Evolutionary conservation across 2,888 invertebrate species (phyloP).

Genomic region (Dicranocentrus wangi): DNA sequence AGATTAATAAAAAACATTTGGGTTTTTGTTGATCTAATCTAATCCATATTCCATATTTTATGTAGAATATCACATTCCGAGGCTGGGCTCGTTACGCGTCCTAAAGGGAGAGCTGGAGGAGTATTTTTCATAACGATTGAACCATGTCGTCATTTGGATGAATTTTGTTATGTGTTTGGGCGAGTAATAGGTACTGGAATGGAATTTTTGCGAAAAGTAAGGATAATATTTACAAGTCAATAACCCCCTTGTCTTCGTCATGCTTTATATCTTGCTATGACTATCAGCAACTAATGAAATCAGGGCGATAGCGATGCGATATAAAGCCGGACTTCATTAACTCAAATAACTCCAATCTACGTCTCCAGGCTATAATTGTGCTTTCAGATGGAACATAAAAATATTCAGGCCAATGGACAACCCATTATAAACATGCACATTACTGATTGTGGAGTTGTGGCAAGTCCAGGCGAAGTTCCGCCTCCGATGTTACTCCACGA

Average conservation of each 20-base stretch:
- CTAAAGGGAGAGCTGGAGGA: constrained; percentile 43
- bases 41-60: constrained; percentile 1
- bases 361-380: too few relatives aligned
- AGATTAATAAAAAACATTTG: neutral
- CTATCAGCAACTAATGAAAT: too few relatives aligned
- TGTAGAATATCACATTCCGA: constrained; percentile 51
- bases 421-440: constrained; percentile 43
- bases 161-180: constrained; percentile 57
- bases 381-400: constrained; percentile 43
- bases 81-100: constrained; percentile 49
- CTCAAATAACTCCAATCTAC: too few relatives aligned
- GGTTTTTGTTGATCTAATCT: neutral
- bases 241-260: neutral
- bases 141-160: constrained; percentile 47
- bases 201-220: constrained; percentile 38
- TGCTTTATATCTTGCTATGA: too few relatives aligned
- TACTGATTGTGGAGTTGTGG: constrained; percentile 54
- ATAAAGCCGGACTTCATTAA: too few relatives aligned
- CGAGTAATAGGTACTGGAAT: constrained; percentile 30
- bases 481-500: constrained; percentile 53
- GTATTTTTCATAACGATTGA: constrained; percentile 58
- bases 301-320: too few relatives aligned
- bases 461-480: constrained; percentile 35
- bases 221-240: too few relatives aligned
- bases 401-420: constrained; percentile 43